These are phyloP conservation scores for Criorhina ranunculi DNA, from an alignment of 2,888 invertebrate genomes.

Conservation along the genomic window DNA sequence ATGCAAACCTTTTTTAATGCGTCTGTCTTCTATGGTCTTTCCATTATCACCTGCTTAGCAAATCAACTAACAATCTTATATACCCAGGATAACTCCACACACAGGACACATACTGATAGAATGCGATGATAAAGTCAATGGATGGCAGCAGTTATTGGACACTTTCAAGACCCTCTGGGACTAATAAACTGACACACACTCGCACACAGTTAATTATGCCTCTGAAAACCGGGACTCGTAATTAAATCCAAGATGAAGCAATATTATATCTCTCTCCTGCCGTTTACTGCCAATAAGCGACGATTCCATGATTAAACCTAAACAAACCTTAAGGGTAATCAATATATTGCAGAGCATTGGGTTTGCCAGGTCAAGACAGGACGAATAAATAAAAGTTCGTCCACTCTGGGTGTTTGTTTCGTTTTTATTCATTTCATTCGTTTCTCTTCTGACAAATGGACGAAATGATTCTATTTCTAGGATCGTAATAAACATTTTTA, in stretches of 20 bases:
- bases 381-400: slow-evolving; percentile 19
- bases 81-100: background rate
- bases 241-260: background rate
- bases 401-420: background rate
- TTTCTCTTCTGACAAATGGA: slow-evolving; percentile 41
- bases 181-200: background rate
- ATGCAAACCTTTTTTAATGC: too few species aligned
- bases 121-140: background rate
- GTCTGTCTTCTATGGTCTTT: background rate
- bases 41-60: slow-evolving; percentile 5
- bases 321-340: slow-evolving; percentile 20
- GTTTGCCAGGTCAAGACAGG: slow-evolving; percentile 7
- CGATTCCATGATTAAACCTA: background rate
- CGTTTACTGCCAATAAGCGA: background rate
- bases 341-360: background rate
- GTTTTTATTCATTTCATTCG: slow-evolving; percentile 21
- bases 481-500: slow-evolving; percentile 48
- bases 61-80: background rate
- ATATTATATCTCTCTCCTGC: background rate
- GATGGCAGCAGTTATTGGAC: background rate
- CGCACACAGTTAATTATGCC: background rate
- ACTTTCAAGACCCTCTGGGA: background rate
- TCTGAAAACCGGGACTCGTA: background rate
- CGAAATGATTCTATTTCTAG: slow-evolving; percentile 12
- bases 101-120: background rate